These are phyloP conservation scores for Thripadectes ignobilis DNA, from an alignment of 2,797 vertebrate genomes.

Conservation along the genomic window DNA sequence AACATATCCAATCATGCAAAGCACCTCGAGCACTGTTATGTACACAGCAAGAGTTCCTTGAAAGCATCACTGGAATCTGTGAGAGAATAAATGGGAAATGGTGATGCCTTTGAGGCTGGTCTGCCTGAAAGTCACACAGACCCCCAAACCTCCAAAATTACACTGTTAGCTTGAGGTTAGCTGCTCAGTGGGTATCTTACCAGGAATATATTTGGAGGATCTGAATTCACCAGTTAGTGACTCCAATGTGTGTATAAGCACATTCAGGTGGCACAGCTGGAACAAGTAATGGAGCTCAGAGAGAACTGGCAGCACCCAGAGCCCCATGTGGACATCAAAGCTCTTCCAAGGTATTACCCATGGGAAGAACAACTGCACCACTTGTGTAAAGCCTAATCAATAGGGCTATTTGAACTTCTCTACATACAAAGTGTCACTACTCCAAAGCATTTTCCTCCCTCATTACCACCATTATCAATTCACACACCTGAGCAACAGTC, in stretches of 20 bases:
- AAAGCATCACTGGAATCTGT: constrained; percentile 42
- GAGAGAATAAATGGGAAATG: constrained; percentile 39
- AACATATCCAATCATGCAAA: constrained; percentile 35
- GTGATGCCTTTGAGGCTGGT: background rate
- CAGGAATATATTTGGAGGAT: background rate
- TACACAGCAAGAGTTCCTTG: constrained; percentile 53
- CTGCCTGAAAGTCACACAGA: constrained; percentile 11
- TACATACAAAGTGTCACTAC: background rate
- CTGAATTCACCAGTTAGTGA: background rate
- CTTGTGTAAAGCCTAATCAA: background rate
- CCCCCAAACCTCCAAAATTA: background rate
- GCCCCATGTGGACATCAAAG: background rate
- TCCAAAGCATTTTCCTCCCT: background rate
- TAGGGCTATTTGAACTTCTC: background rate
- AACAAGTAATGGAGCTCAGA: background rate
- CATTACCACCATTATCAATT: background rate
- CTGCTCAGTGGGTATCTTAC: background rate
- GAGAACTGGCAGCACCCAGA: background rate
- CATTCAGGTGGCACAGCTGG: constrained; percentile 31
- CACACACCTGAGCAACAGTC: background rate
- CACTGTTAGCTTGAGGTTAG: background rate
- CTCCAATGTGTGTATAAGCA: background rate
- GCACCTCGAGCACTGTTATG: background rate
- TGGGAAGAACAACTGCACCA: background rate
- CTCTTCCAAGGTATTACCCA: background rate